phyloP scores from a whole-genome alignment of 2,888 invertebrate genomes.

The Diplazon laetatorius region DNA sequence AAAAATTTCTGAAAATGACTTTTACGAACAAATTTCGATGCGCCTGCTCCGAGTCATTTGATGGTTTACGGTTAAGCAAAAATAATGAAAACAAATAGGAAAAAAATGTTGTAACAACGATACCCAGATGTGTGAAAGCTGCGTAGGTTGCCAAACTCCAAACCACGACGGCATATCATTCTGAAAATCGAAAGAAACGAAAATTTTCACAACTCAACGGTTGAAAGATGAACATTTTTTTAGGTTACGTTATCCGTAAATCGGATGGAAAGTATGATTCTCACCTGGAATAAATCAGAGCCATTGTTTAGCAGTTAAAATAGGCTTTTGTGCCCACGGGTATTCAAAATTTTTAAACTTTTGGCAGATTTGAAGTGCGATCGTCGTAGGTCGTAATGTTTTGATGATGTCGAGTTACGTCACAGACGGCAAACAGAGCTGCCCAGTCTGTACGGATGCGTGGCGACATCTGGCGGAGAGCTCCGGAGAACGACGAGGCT shows the following conservation, averaged over 20 bases:
- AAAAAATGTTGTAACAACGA: constrained; percentile 28
- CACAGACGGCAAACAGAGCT: constrained; percentile 43
- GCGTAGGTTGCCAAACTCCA: constrained; percentile 70
- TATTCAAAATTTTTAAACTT: too few species aligned
- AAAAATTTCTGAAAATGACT: background rate
- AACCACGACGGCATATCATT: constrained; percentile 70
- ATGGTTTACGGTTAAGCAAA: constrained; percentile 46
- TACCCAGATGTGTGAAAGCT: constrained; percentile 74
- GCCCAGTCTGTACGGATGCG: too few species aligned
- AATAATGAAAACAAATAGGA: constrained; percentile 20
- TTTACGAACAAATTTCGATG: background rate
- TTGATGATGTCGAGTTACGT: constrained; percentile 56
- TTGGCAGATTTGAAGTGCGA: too few species aligned
- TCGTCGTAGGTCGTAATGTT: constrained; percentile 39
- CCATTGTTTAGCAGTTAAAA: too few species aligned
- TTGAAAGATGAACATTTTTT: too few species aligned
- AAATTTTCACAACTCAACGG: constrained; percentile 1
- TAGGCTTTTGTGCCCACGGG: too few species aligned
- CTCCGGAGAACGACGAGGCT: too few species aligned
- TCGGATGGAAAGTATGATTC: background rate
- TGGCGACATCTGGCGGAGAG: too few species aligned
- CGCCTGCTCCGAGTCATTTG: constrained; percentile 69
- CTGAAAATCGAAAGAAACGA: constrained; percentile 66
- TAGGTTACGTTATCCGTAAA: constrained; percentile 13
- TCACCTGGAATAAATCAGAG: constrained; percentile 74